phyloP scores from a whole-genome alignment of 2,797 vertebrate genomes.

The Muscicapa striata region DNA sequence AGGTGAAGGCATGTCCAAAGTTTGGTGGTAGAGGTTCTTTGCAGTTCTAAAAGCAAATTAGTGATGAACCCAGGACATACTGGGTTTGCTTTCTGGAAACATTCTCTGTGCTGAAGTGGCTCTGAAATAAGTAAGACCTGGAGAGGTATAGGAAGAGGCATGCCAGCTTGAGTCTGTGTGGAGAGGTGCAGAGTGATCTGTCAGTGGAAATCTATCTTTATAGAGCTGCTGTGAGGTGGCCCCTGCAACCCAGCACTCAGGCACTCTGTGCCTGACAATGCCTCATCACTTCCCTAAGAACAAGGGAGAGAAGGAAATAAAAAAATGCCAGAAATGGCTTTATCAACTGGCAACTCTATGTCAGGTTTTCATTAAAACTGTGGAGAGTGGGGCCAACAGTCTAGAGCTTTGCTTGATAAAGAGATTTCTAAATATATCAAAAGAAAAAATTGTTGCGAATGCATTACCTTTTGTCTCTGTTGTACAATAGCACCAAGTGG shows the following conservation, averaged over 20 bases:
- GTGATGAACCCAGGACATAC: neutral
- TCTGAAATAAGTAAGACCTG: neutral
- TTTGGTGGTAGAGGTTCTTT: neutral
- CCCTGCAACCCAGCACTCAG: neutral
- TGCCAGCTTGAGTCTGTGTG: neutral
- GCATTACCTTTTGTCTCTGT: constrained; percentile 69
- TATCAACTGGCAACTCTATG: constrained; percentile 48
- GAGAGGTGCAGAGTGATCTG: neutral
- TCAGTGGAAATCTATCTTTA: neutral
- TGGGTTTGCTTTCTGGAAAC: neutral
- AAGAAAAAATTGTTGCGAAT: neutral
- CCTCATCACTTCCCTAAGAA: constrained; percentile 39
- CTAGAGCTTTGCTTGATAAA: constrained; percentile 65
- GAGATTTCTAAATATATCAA: constrained; percentile 42
- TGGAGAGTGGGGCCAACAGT: neutral
- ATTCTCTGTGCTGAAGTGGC: neutral
- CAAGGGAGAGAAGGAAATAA: constrained; percentile 62
- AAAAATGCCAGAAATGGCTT: constrained; percentile 52
- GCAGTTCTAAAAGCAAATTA: neutral
- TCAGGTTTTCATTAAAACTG: constrained; percentile 67
- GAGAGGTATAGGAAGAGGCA: neutral
- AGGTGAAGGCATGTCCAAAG: neutral
- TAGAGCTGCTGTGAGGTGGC: neutral
- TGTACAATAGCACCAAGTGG: constrained; percentile 46
- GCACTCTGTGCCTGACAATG: neutral